These are phyloP conservation scores for Tachina fera DNA, from an alignment of 2,888 invertebrate species.

Conservation along the genomic window DNA sequence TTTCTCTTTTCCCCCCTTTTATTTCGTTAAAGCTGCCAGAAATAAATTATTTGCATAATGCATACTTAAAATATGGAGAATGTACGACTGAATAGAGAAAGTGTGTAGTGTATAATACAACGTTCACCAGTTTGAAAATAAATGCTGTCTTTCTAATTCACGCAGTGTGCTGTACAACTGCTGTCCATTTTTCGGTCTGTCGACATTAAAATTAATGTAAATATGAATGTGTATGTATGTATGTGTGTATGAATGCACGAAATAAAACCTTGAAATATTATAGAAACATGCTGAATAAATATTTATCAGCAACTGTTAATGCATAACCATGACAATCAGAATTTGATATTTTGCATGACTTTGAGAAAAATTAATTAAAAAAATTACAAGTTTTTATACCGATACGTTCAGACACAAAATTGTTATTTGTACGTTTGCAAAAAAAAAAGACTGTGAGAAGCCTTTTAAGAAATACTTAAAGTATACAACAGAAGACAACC, in stretches of 20 bases:
- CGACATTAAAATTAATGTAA: slow-evolving; percentile 43
- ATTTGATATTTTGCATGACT: slow-evolving; percentile 60
- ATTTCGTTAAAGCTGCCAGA: slow-evolving; percentile 20
- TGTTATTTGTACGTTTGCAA: slow-evolving; percentile 6
- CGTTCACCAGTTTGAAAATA: slow-evolving; percentile 30
- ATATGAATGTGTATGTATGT: background rate
- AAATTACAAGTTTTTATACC: background rate
- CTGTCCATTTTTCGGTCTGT: background rate
- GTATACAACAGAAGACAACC: slow-evolving; percentile 9
- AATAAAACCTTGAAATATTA: slow-evolving; percentile 35
- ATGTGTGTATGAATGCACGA: slow-evolving; percentile 8
- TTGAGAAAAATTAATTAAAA: slow-evolving; percentile 44
- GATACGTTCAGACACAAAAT: background rate
- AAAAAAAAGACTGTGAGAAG: slow-evolving; percentile 11
- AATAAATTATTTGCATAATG: slow-evolving; percentile 31
- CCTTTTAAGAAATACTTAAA: slow-evolving; percentile 43
- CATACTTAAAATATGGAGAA: slow-evolving; percentile 19
- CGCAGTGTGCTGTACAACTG: background rate
- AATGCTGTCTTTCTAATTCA: background rate
- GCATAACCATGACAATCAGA: slow-evolving; percentile 65
- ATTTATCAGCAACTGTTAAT: slow-evolving; percentile 58
- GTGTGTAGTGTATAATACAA: slow-evolving; percentile 35
- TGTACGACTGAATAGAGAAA: slow-evolving; percentile 51
- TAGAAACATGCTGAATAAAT: slow-evolving; percentile 59
- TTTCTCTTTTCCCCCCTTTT: slow-evolving; percentile 1